phyloP scores from a whole-genome alignment of 2,113 vertebrate genomes.

The Centropristis striata region DNA sequence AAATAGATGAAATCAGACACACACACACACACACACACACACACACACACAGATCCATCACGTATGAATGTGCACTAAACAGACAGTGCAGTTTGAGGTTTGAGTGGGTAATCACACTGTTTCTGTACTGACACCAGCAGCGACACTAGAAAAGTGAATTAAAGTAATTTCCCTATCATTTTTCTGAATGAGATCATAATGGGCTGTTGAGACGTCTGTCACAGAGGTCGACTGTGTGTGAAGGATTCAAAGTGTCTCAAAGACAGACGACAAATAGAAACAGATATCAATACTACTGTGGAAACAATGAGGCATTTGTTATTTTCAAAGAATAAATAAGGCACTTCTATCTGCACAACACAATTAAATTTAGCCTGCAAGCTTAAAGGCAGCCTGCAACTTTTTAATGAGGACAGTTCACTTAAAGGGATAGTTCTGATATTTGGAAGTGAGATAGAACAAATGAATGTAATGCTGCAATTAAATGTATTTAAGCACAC shows the following conservation, averaged over 20 bases:
- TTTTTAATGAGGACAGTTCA: not conserved
- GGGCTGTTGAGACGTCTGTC: not conserved
- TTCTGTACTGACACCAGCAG: not conserved
- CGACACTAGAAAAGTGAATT: slow-evolving; percentile 2
- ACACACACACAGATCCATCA: not conserved
- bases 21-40: slow-evolving; percentile 23
- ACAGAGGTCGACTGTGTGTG: not conserved
- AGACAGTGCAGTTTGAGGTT: not conserved
- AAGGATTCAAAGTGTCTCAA: not conserved
- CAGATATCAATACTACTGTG: too few species aligned
- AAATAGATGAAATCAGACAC: slow-evolving; percentile 43
- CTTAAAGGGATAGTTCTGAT: too few species aligned
- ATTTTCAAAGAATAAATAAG: not conserved
- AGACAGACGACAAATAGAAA: not conserved
- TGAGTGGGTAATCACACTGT: not conserved
- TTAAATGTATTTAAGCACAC: too few species aligned
- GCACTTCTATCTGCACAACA: not conserved
- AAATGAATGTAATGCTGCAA: too few species aligned
- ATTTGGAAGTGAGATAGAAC: too few species aligned
- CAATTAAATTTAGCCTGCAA: not conserved
- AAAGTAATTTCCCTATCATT: slow-evolving; percentile 1
- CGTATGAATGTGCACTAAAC: not conserved
- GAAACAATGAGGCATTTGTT: not conserved
- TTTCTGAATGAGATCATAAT: slow-evolving; percentile 7
- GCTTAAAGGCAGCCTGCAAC: not conserved